A percentile compares a stretch with the other conserved stretches of the same genome.
phyloP scores from a whole-genome alignment of 2,113 vertebrate species.

The Chaetorhynchus papuensis region DNA sequence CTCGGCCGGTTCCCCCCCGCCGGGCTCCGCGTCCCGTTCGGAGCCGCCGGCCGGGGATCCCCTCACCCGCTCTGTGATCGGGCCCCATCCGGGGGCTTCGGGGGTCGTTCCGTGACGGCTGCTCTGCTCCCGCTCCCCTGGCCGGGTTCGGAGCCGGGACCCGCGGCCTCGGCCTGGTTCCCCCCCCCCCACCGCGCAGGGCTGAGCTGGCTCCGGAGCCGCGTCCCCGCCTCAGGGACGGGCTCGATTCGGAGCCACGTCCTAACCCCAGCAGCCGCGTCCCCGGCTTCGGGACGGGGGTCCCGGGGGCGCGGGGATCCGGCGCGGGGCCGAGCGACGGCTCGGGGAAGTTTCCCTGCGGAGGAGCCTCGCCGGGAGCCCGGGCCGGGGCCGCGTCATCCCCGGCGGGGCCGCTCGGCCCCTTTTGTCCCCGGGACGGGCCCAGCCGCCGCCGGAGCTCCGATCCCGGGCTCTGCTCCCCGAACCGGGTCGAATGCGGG shows the following conservation, averaged over 20 bases:
- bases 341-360: background rate
- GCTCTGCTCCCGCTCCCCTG: fast-evolving
- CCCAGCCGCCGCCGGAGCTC: background rate
- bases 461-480: background rate
- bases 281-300: fast-evolving
- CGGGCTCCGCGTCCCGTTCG: background rate
- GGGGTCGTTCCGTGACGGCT: background rate
- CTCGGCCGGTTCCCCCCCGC: background rate
- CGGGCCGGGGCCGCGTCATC: background rate
- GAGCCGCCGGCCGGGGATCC: background rate
- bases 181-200: fast-evolving
- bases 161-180: background rate
- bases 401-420: no score
- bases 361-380: background rate
- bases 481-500: no score
- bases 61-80: no score
- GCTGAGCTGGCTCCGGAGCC: background rate
- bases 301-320: background rate
- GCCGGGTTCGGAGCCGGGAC: background rate
- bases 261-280: no score
- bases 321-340: background rate
- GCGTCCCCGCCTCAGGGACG: background rate
- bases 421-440: background rate
- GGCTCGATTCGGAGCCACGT: background rate
- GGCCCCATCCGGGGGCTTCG: background rate